phyloP scores from a whole-genome alignment of 92 coral and sea anemone species.

The Paragorgia papillata region DNA sequence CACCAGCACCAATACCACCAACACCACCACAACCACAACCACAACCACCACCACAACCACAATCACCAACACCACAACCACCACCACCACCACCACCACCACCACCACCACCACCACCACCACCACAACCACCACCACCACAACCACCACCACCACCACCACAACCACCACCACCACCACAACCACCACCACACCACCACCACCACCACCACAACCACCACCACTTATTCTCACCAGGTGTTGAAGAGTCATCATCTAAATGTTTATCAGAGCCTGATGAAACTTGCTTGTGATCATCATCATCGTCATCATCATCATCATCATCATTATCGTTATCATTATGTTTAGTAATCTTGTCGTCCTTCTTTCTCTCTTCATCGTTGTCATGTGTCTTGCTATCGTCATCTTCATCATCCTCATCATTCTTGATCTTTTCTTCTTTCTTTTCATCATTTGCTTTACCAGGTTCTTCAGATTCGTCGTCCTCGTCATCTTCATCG shows the following conservation, averaged over 20 bases:
- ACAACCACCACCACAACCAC: too few species aligned
- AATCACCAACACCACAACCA: too few species aligned
- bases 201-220: too few species aligned
- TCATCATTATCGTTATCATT: neutral
- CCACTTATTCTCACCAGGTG: too few species aligned
- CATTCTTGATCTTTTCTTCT: neutral
- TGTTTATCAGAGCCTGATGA: constrained; percentile 8
- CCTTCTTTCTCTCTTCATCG: constrained; percentile 2
- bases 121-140: too few species aligned
- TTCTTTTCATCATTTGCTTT: neutral
- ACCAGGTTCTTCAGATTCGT: neutral
- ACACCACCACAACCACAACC: too few species aligned
- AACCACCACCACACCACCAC: too few species aligned
- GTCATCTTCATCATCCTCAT: neutral
- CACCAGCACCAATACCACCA: too few species aligned
- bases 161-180: too few species aligned
- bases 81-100: too few species aligned
- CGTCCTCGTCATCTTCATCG: constrained; percentile 1
- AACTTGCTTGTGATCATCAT: constrained; percentile 57
- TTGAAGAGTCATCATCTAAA: neutral
- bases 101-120: too few species aligned
- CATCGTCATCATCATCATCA: constrained; percentile 34
- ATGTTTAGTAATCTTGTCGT: neutral
- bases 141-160: too few species aligned
- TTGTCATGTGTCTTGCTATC: constrained; percentile 11